phyloP scores from a whole-genome alignment of 2,888 invertebrate genomes.

The Psylliodes chrysocephalus region DNA sequence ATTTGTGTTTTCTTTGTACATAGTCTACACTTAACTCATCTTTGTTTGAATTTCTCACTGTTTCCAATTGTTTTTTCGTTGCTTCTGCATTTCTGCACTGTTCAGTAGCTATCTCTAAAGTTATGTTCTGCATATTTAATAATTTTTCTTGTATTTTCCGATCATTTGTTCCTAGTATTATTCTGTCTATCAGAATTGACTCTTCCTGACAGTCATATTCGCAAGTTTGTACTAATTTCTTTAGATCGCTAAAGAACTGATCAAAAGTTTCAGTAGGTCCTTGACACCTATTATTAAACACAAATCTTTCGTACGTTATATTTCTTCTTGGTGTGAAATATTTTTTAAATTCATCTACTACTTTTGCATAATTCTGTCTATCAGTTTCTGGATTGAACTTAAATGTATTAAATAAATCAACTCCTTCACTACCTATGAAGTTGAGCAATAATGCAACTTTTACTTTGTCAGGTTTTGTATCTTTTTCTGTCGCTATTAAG shows the following conservation, averaged over 20 bases:
- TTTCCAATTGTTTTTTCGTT: slow-evolving; percentile 17
- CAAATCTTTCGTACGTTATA: slow-evolving; percentile 22
- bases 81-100: slow-evolving; percentile 20
- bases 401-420: slow-evolving; percentile 20
- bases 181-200: slow-evolving; percentile 20
- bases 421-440: slow-evolving; percentile 12
- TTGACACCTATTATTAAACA: slow-evolving; percentile 18
- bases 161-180: slow-evolving; percentile 22
- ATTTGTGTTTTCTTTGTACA: neutral
- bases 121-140: neutral
- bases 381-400: slow-evolving; percentile 2
- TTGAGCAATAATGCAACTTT: slow-evolving; percentile 20
- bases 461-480: slow-evolving; percentile 16
- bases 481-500: slow-evolving; percentile 4
- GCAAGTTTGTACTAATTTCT: slow-evolving; percentile 23
- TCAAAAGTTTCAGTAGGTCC: slow-evolving; percentile 11
- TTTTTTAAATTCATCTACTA: slow-evolving; percentile 11
- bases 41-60: neutral
- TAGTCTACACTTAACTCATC: neutral
- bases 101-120: slow-evolving; percentile 4
- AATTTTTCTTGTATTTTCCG: neutral
- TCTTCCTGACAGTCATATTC: slow-evolving; percentile 22
- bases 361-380: slow-evolving; percentile 7
- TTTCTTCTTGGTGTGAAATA: slow-evolving; percentile 15
- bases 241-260: slow-evolving; percentile 20